Evolutionary conservation across 2,113 vertebrate genomes (phyloP).

Genomic region (Proteles cristata): DNA sequence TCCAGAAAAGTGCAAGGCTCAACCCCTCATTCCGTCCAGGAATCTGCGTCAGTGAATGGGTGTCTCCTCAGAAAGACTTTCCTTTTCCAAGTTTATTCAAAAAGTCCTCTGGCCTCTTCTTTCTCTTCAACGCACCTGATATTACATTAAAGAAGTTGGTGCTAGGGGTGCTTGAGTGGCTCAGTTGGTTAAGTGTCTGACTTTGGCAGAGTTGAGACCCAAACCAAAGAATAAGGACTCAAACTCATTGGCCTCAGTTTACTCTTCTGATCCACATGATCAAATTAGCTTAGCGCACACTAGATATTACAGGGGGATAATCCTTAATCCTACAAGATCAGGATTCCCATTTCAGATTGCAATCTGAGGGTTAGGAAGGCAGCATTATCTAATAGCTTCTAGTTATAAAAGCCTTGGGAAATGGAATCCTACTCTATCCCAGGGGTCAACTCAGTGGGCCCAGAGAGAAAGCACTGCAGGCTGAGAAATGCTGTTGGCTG

Average conservation of each 20-base stretch:
- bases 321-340: not conserved
- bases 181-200: no score
- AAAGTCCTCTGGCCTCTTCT: not conserved
- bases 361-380: not conserved
- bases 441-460: not conserved
- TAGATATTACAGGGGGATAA: not conserved
- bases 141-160: not conserved
- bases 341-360: not conserved
- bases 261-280: not conserved
- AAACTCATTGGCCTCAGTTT: not conserved
- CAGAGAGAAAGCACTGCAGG: not conserved
- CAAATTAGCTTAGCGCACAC: not conserved
- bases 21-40: not conserved
- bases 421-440: not conserved
- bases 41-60: not conserved
- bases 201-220: no score
- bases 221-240: not conserved
- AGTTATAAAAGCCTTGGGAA: not conserved
- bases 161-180: no score
- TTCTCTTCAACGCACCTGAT: fast-evolving
- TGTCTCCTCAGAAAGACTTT: not conserved
- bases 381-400: not conserved
- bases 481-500: not conserved
- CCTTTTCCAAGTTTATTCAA: not conserved
- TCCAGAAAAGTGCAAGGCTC: not conserved